A percentile compares a stretch with the other conserved stretches of the same genome.
Evolutionary conservation across 2,113 vertebrate genomes (phyloP).

Genomic region (Taurulus bubalis): DNA sequence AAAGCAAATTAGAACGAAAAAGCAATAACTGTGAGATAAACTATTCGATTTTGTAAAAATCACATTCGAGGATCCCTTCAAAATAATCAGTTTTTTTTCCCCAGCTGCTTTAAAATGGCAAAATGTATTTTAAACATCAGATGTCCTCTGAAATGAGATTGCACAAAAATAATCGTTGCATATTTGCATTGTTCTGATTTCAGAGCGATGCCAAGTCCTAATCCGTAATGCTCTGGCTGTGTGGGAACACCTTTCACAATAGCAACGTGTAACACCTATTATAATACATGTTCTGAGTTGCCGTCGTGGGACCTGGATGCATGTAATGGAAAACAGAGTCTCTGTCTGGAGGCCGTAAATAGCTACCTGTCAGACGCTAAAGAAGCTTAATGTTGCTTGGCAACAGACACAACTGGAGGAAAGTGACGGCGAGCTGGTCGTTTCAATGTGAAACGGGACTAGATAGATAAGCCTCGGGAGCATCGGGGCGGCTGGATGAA

Average conservation of each 20-base stretch:
- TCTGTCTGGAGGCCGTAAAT: constrained; percentile 62
- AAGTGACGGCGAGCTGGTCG: constrained; percentile 33
- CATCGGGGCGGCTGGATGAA: neutral
- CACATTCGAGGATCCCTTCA: neutral
- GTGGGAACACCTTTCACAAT: neutral
- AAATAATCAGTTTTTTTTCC: neutral
- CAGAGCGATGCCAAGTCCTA: too few species aligned
- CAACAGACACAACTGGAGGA: constrained; percentile 57
- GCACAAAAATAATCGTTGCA: neutral
- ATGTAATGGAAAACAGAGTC: constrained; percentile 33
- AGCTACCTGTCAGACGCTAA: constrained; percentile 65
- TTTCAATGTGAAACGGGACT: constrained; percentile 53
- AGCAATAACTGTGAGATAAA: constrained; percentile 4
- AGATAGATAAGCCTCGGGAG: constrained; percentile 38
- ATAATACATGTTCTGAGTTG: neutral
- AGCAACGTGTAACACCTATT: neutral
- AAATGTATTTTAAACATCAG: neutral
- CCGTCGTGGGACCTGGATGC: neutral
- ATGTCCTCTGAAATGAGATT: neutral
- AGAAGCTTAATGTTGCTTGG: constrained; percentile 67
- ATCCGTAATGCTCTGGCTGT: too few species aligned
- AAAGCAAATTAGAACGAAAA: neutral
- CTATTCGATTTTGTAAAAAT: neutral
- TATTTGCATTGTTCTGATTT: neutral
- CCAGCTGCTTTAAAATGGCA: neutral